A percentile compares a stretch with the other conserved stretches of the same genome.
Evolutionary conservation across 2,113 vertebrate species (phyloP).

Genomic region (Hirundichthys speculiger): DNA sequence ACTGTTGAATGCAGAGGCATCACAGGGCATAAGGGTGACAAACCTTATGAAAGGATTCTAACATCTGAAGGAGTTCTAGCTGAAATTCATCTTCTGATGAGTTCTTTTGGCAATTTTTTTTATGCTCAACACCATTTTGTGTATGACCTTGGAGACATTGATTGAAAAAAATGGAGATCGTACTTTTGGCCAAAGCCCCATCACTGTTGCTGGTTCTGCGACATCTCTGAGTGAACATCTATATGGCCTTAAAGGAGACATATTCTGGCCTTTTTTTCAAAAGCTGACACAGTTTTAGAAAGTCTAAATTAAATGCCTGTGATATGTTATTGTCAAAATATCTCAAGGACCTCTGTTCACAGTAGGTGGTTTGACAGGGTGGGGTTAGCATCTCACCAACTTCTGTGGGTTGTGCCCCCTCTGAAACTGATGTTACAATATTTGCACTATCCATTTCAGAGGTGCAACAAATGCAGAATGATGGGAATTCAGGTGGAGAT

Average conservation of each 20-base stretch:
- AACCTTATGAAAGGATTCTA: not conserved
- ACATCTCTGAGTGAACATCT: constrained; percentile 53
- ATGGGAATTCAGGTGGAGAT: too few species aligned
- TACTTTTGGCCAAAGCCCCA: constrained; percentile 34
- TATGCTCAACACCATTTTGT: not conserved
- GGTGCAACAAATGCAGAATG: too few species aligned
- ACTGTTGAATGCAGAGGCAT: constrained; percentile 63
- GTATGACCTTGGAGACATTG: not conserved
- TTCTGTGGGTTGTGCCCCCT: too few species aligned
- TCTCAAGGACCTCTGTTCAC: too few species aligned
- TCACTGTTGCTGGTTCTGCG: constrained; percentile 47
- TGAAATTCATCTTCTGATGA: not conserved
- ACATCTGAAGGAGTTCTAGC: not conserved
- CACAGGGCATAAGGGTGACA: constrained; percentile 43
- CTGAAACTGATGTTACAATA: too few species aligned
- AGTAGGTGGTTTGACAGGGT: too few species aligned
- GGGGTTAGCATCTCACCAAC: too few species aligned
- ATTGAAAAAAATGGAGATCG: constrained; percentile 12
- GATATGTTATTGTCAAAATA: too few species aligned
- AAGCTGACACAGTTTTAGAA: too few species aligned
- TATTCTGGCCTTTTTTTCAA: too few species aligned
- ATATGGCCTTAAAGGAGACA: constrained; percentile 29
- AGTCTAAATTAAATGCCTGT: too few species aligned
- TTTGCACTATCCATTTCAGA: too few species aligned
- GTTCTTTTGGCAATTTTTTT: not conserved